Percentiles rank a stretch among this genome's conserved stretches.
These are phyloP conservation scores for Hapalemur alaotrensis DNA, from an alignment of 2,797 vertebrate species.

Conservation along the genomic window DNA sequence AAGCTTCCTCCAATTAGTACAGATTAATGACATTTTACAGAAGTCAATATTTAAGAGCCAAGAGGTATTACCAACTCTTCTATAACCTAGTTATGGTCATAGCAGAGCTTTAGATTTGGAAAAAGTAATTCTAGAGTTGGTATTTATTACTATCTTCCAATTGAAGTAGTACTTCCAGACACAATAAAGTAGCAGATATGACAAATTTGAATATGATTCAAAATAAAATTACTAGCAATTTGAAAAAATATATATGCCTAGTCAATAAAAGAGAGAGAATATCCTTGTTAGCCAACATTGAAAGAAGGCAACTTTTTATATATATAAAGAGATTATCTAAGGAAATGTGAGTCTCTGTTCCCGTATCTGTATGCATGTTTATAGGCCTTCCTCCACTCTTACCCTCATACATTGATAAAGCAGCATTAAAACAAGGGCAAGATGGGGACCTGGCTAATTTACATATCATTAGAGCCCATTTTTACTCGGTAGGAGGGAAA, in stretches of 20 bases:
- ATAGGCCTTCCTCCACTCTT: neutral
- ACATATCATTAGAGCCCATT: neutral
- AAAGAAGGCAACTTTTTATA: neutral
- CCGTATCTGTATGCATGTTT: neutral
- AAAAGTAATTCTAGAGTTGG: neutral
- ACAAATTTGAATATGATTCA: neutral
- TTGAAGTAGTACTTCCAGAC: neutral
- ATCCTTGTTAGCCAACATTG: neutral
- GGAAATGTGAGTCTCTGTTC: neutral
- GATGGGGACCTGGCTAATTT: neutral
- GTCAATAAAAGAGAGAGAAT: neutral
- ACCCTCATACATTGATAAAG: neutral
- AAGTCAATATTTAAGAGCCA: slow-evolving; percentile 59
- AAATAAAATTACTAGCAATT: neutral
- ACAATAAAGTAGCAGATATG: neutral
- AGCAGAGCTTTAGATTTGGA: neutral
- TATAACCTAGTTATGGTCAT: slow-evolving; percentile 1
- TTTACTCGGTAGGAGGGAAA: neutral
- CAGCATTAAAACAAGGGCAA: neutral
- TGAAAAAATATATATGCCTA: neutral
- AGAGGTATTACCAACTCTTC: neutral
- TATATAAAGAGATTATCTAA: neutral
- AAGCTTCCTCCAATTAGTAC: slow-evolving; percentile 69
- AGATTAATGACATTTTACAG: slow-evolving; percentile 67
- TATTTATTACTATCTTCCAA: neutral